Evolutionary conservation across 2,888 invertebrate species (phyloP), one percentile per base, ranked within the genome.

Genomic region (Hydropsyche betteni): DNA sequence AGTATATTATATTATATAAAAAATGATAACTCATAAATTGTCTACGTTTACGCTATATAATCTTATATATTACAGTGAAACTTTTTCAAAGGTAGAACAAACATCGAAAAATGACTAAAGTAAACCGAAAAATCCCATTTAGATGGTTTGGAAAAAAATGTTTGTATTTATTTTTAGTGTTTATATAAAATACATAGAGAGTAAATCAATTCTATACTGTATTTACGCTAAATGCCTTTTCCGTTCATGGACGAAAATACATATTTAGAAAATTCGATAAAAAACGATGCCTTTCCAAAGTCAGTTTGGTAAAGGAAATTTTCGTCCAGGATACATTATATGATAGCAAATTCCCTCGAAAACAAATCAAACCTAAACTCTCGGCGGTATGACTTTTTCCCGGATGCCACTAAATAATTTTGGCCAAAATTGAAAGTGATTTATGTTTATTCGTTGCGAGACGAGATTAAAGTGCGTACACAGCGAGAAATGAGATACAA

Each of bases 401-500:
- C 44, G 10, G 44, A 10, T 24, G 16, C n/a, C 12, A 70, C 70
- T 51, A 53, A 34, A 53, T 70, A 24, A 70, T 70, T 72, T 55
- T 72, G 33, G 58, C 55, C 36, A 50, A 72, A 72, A 72, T 58
- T 58, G 72, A 36, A 58, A 55, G 58, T 61, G 72, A 72, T 72
- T 72, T 72, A 72, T 72, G 72, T 58, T 72, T 55, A 58, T 58
- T 36, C 52, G 70, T 69, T 34, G 70, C 51, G 24, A 36, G 50
- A 44, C 24, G 55, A 61, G 72, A 72, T 72, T 72, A 72, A 72
- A 72, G 72, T 72, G 72, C 55, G 72, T 52, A 72, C 16, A 72
- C 72, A 58, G 24, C 24, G 24, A 24, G 38, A 72, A 58, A 72
- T 72, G 72, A 58, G 61, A 72, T 72, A 72, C 72, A 72, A 64